Percentiles rank a stretch among this genome's conserved stretches.
Evolutionary conservation across 2,797 vertebrate species (phyloP).

Genomic region (Peromyscus eremicus): DNA sequence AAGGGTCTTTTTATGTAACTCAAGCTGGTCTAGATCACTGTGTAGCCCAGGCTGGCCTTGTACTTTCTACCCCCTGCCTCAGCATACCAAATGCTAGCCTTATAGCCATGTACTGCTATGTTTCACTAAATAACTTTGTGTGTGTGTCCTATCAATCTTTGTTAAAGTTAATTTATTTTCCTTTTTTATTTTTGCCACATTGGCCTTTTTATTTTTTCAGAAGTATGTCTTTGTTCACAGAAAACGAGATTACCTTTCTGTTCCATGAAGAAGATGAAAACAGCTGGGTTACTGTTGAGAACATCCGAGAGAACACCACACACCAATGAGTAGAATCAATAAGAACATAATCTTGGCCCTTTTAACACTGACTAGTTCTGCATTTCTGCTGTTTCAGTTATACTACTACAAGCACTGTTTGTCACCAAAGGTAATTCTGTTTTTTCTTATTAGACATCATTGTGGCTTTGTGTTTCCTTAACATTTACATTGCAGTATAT

Average conservation of each 20-base stretch:
- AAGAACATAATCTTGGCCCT: constrained; percentile 92
- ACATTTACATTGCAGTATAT: not conserved
- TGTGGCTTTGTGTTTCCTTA: constrained; percentile 14
- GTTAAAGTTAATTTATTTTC: constrained; percentile 25
- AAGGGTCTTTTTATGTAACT: not conserved
- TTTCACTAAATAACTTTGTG: not conserved
- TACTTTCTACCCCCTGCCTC: not conserved
- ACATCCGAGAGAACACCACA: constrained; percentile 33
- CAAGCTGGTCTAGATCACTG: not conserved
- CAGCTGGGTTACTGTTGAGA: constrained; percentile 51
- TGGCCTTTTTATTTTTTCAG: constrained; percentile 44
- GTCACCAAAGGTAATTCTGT: constrained; percentile 88
- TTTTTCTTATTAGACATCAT: not conserved
- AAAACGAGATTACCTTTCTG: constrained; percentile 47
- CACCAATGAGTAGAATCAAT: constrained; percentile 95
- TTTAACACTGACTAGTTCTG: constrained; percentile 92
- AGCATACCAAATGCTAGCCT: not conserved
- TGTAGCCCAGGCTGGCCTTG: not conserved
- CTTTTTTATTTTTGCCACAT: constrained; percentile 34
- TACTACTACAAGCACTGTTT: constrained; percentile 94
- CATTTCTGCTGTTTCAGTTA: constrained; percentile 95
- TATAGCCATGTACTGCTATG: not conserved
- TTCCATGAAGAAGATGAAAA: constrained; percentile 84
- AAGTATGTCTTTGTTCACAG: constrained; percentile 66
- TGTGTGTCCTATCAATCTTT: constrained; percentile 15